These are phyloP conservation scores for Mamestra brassicae DNA, from an alignment of 2,888 invertebrate genomes.

Conservation along the genomic window DNA sequence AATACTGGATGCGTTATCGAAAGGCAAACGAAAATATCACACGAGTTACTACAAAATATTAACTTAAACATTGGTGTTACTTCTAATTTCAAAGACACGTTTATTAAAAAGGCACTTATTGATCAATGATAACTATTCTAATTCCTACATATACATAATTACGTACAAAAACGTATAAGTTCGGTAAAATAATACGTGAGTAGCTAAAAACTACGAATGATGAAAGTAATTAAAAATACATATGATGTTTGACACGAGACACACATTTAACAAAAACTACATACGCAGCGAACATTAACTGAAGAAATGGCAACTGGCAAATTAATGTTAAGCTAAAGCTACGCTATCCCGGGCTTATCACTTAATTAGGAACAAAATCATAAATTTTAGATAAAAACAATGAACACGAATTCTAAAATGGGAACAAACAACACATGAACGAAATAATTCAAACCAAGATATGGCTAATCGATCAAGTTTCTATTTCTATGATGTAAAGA, in stretches of 20 bases:
- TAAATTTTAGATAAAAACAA: slow-evolving; percentile 12
- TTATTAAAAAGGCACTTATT: slow-evolving; percentile 67
- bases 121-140: slow-evolving; percentile 34
- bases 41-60: slow-evolving; percentile 62
- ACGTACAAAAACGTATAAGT: slow-evolving; percentile 6
- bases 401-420: slow-evolving; percentile 11
- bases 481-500: neutral
- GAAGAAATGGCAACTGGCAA: neutral
- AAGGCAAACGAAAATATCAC: slow-evolving; percentile 78
- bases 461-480: neutral
- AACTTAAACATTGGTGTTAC: slow-evolving; percentile 41
- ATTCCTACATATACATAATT: slow-evolving; percentile 20
- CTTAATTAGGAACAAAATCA: slow-evolving; percentile 24
- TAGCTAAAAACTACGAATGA: slow-evolving; percentile 4
- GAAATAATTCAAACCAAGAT: slow-evolving; percentile 1
- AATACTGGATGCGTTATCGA: slow-evolving; percentile 81
- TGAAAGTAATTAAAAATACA: slow-evolving; percentile 12
- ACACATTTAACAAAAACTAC: too few relatives aligned
- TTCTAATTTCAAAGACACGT: slow-evolving; percentile 66
- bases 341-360: neutral
- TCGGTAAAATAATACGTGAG: slow-evolving; percentile 13
- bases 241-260: slow-evolving; percentile 5
- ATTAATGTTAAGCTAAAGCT: neutral
- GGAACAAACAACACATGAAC: neutral
- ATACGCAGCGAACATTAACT: neutral